Percentiles rank a stretch among this genome's conserved stretches.
Conservation (phyloP, 2,888 invertebrate species). For the Drosophila birchii region DNA sequence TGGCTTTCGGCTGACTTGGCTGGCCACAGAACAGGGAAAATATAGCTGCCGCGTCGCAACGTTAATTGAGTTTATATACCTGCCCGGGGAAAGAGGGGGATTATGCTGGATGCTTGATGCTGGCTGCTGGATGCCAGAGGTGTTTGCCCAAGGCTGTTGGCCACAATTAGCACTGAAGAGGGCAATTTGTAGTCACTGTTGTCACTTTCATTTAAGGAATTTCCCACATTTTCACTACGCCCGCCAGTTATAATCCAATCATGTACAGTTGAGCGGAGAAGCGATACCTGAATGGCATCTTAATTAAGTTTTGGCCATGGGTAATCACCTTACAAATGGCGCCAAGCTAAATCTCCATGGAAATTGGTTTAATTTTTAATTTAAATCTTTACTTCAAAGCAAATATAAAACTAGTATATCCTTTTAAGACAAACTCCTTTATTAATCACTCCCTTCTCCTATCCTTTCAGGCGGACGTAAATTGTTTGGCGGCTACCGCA, state of each 20-base stretch:
- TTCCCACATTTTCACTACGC: conserved; percentile 62
- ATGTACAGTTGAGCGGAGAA: conserved; percentile 61
- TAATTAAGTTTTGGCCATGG: conserved; percentile 39
- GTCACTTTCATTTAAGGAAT: conserved; percentile 75
- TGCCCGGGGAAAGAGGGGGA: no score
- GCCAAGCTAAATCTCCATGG: not conserved
- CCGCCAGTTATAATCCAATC: conserved; percentile 56
- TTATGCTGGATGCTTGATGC: conserved; percentile 27
- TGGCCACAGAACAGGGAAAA: conserved; percentile 53
- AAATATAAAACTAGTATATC: not conserved
- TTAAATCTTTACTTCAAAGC: not conserved
- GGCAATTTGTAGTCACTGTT: conserved; percentile 38
- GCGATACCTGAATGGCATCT: conserved; percentile 38
- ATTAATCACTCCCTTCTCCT: not conserved
- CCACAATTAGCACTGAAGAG: conserved; percentile 59
- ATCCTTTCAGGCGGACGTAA: conserved; percentile 86
- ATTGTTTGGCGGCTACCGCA: conserved; percentile 93
- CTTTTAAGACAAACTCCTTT: not conserved
- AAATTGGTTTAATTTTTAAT: not conserved
- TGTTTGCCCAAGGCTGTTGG: conserved; percentile 26
- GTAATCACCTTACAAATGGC: not conserved
- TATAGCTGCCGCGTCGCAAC: conserved; percentile 31
- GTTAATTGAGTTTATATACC: conserved; percentile 68
- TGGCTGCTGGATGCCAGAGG: not conserved
- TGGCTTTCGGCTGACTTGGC: conserved; percentile 35